A percentile compares a stretch with the other conserved stretches of the same genome.
phyloP scores from a whole-genome alignment of 2,888 invertebrate species.

The Listrodromus nycthemerus region DNA sequence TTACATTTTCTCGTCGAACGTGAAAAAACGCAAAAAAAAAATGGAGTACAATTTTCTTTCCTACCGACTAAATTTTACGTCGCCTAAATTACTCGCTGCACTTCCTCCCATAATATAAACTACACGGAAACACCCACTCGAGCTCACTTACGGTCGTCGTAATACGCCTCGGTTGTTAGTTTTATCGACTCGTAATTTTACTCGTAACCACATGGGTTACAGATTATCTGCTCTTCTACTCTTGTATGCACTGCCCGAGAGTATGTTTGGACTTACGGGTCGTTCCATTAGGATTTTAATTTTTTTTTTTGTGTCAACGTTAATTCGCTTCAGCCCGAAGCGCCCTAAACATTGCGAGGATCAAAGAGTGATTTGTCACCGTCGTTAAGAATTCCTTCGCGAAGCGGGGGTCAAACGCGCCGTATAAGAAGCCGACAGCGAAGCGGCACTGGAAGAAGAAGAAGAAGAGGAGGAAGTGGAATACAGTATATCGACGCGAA shows the following conservation, averaged over 20 bases:
- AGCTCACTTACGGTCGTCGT: not conserved
- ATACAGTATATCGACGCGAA: conserved; percentile 33
- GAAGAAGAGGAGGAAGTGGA: conserved; percentile 58
- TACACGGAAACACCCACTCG: not conserved
- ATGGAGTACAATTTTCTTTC: not conserved
- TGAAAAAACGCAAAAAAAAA: no score
- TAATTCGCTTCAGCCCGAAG: conserved; percentile 37
- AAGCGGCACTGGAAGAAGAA: conserved; percentile 49
- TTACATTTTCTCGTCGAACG: no score
- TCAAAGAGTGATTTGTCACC: conserved; percentile 59
- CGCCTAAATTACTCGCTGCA: not conserved
- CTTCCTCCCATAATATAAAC: not conserved
- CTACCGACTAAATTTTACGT: not conserved
- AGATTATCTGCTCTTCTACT: conserved; percentile 10
- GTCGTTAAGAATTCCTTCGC: conserved; percentile 59
- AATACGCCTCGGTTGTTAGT: conserved; percentile 19
- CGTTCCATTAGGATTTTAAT: not conserved
- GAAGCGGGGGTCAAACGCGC: conserved; percentile 30
- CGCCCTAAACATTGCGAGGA: conserved; percentile 40
- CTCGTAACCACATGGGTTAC: not conserved
- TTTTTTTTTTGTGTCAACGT: not conserved
- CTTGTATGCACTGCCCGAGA: not conserved
- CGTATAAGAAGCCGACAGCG: conserved; percentile 7
- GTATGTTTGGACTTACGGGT: not conserved
- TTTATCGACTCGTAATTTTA: conserved; percentile 24